Evolutionary conservation across 2,888 invertebrate species (phyloP), one percentile per base, ranked within the genome.

Genomic region (Nemotelus pantherinus): DNA sequence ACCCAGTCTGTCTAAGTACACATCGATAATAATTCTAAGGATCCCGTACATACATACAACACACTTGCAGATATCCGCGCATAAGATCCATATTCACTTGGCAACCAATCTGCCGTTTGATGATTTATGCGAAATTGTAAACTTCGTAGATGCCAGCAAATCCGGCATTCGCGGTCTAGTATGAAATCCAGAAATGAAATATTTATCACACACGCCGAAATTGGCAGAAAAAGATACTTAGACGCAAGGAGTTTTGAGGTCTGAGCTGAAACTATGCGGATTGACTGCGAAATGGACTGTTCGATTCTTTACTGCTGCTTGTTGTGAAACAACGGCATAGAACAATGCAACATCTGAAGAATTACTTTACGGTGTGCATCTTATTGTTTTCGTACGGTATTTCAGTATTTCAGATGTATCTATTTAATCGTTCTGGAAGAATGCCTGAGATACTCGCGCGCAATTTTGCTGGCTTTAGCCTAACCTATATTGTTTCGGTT

Each of bases 301-400:
- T 25, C 25, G 25, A 25, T 25, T 25, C 25, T 25, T 25, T 25
- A 25, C 25, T 25, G 25, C 25, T 25, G 25, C 25, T 25, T 25
- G 25, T 25, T 25, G 25, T 25, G 25, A 25, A 25, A 25, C 25
- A 25, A 25, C 25, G 25, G 25, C 25, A 25, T 25, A 25, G 63
- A 74, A 74, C 74, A 74, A 60, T 74, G 74, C 74, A 74, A 74
- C 74, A 74, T 63, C 60, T 60, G 74, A 63, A 60, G 74, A 74
- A 74, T 74, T 74, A 74, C 74, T 74, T 48, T 74, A 60, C 63
- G 25, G 60, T 74, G 48, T 74, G 74, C 74, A 74, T 74, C 74
- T 74, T 55, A 74, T 74, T 74, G 74, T 74, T 74, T 74, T 60
- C 74, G 50, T 60, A 74, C 74, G 74, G 74, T 74, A 74, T 74